Base-by-base conservation (phyloP, 2,797 vertebrate species). In the Furcifer pardalis region DNA sequence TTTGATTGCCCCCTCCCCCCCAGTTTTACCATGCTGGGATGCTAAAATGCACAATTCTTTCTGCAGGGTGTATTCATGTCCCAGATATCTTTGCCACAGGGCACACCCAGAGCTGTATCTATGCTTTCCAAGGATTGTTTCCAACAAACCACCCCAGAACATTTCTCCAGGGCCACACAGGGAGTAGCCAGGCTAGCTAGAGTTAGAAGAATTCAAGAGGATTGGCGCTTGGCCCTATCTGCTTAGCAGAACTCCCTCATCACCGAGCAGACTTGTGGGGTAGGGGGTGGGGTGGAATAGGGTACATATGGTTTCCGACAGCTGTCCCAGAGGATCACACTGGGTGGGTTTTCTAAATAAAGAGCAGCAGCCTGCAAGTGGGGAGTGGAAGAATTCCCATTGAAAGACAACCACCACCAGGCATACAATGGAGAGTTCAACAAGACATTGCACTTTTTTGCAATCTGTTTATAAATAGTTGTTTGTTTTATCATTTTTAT, bases 401-500 rank as follows among this genome's bases (percentile, higher is more conserved):
- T 93, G 91, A 93, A 75, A 91, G 85, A 86, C 81, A 52, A 84
- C 89, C 92, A 84, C 89, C 92, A 0, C 4, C 80, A 86, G 66
- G 76, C 91, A 92, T 42, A 0, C 78, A 92, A 89, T 69, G 91
- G 87, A 83, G 91, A 90, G 86, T 32, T 71, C 27, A 1, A 88
- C 89, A 89, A 91, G 91, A 76, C 90, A 82, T 89, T 87, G 89
- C n/a, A n/a, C 88, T 92, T 84, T 0, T 90, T 92, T 84, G 0
- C 86, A 92, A 92, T 93, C 89, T 90, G 90, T 91, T 93, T 92
- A 95, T 95, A 95, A 95, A 94, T 91, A 94, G 90, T 93, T 95
- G 93, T 93, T 95, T 94, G 93, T 93, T 95, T 94, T 95, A 94
- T 92, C 93, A 90, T 93, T 91, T 94, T 95, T 94, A 94, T 95